Conservation (phyloP, 2,888 invertebrate species). For the Andrena bicolor region DNA sequence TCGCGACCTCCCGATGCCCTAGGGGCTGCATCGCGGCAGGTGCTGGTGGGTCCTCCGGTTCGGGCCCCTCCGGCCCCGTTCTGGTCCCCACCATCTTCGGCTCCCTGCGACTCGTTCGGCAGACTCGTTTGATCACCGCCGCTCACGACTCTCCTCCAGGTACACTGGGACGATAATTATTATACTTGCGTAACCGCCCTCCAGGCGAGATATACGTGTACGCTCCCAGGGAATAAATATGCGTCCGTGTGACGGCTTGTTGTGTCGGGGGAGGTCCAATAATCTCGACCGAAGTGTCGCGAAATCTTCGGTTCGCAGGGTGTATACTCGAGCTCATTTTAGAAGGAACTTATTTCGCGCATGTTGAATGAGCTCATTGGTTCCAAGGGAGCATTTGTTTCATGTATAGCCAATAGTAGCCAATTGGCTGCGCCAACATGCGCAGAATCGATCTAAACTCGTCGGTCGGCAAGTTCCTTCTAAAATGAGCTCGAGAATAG, state of each 20-base stretch:
- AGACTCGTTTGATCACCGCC: slow-evolving; percentile 76
- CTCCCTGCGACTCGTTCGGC: slow-evolving; percentile 70
- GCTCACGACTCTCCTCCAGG: slow-evolving; percentile 72
- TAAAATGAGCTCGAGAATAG: too few species aligned
- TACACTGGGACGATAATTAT: slow-evolving; percentile 75
- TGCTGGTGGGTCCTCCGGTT: slow-evolving; percentile 61
- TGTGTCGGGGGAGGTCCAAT: neutral
- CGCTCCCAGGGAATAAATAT: slow-evolving; percentile 63
- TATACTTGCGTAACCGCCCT: slow-evolving; percentile 76
- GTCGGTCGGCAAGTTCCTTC: too few species aligned
- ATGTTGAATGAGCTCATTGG: too few species aligned
- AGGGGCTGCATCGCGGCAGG: slow-evolving; percentile 65
- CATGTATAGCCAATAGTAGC: too few species aligned
- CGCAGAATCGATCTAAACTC: too few species aligned
- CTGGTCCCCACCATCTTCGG: slow-evolving; percentile 53
- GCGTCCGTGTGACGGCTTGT: slow-evolving; percentile 3
- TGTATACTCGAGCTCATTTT: too few species aligned
- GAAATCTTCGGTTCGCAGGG: neutral
- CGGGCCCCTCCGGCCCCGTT: slow-evolving; percentile 54
- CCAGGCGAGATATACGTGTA: slow-evolving; percentile 71
- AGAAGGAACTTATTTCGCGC: too few species aligned
- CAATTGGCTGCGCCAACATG: too few species aligned
- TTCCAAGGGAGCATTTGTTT: too few species aligned
- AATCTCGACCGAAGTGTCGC: slow-evolving; percentile 9
- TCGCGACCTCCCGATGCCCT: slow-evolving; percentile 66